Percentiles rank a stretch among this genome's conserved stretches.
Conservation (phyloP, 2,888 invertebrate species). For the Ditula angustiorana region DNA sequence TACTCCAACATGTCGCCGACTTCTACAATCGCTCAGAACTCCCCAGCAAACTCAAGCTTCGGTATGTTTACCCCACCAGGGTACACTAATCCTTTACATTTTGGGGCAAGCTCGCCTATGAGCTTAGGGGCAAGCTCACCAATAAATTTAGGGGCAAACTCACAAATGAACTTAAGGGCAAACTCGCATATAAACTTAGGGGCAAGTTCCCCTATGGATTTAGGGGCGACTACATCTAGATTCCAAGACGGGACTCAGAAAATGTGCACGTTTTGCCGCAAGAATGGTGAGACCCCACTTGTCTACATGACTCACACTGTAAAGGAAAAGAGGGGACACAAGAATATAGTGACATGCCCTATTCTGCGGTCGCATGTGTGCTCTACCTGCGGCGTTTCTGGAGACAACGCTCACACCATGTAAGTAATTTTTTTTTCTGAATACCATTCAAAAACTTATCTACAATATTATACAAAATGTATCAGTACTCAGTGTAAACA, state of each 20-base stretch:
- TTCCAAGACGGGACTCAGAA: slow-evolving; percentile 47
- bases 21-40: slow-evolving; percentile 31
- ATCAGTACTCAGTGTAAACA: too few relatives aligned
- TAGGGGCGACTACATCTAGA: slow-evolving; percentile 40
- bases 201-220: slow-evolving; percentile 2
- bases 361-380: slow-evolving; percentile 73
- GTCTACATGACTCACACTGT: slow-evolving; percentile 72
- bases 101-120: background rate
- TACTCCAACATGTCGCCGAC: slow-evolving; percentile 41
- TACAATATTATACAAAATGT: too few relatives aligned
- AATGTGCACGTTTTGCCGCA: slow-evolving; percentile 74
- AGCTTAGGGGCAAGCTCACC: slow-evolving; percentile 21
- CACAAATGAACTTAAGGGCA: background rate
- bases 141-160: background rate
- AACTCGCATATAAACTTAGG: background rate
- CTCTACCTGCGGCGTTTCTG: slow-evolving; percentile 65
- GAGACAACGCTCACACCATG: slow-evolving; percentile 79
- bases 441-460: background rate
- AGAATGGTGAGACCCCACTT: slow-evolving; percentile 74
- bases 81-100: slow-evolving; percentile 8
- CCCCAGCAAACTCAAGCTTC: slow-evolving; percentile 19
- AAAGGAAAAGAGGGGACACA: slow-evolving; percentile 62
- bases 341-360: slow-evolving; percentile 69
- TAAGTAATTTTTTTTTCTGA: slow-evolving; percentile 58
- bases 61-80: slow-evolving; percentile 27